Evolutionary conservation across 2,888 invertebrate genomes (phyloP), one percentile per base, ranked within the genome.

Genomic region (Nemotelus nigrinus): DNA sequence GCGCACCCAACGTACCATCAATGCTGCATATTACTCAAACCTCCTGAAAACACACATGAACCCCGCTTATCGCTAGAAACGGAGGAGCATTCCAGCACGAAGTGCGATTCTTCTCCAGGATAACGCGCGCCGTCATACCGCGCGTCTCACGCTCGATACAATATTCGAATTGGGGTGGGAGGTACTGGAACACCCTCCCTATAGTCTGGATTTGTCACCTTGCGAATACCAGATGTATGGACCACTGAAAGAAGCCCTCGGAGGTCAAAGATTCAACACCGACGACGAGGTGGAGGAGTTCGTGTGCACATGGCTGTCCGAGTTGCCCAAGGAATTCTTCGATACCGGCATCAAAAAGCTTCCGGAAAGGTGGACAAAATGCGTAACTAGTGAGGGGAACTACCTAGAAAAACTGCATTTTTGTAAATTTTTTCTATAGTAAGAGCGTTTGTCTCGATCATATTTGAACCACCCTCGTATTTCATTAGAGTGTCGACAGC

Each of bases 81-180:
- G 63, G 63, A 63, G 43, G 63, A 41, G 43, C 2, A 63, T 63
- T 63, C 43, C 63, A 63, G 63, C 63, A 63, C 63, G 63, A 63
- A 63, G 63, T 63, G 10, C 45, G n/a, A 65, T 47, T 65, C 65
- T 65, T 65, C 65, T 65, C 45, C 45, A 65, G 65, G 65, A 65
- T 65, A 65, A 65, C 65, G 39, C 68, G 50, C 68, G 68, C 39
- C 68, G 50, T 50, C 68, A 68, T 68, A 68, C 68, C 68, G 70
- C 57, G 55, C 53, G 70, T 43, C 70, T 70, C 70, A 70, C 70
- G 70, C 70, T 55, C 70, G 70, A 55, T 70, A 70, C 70, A 70
- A 55, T 70, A 70, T 68, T 58, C 43, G n/a, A 57, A 57, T 44
- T 70, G 41, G 57, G 57, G 55, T 67, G n/a, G 67, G 39, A 67